Conservation (phyloP, 2,113 vertebrate genomes). For the Rissa tridactyla region DNA sequence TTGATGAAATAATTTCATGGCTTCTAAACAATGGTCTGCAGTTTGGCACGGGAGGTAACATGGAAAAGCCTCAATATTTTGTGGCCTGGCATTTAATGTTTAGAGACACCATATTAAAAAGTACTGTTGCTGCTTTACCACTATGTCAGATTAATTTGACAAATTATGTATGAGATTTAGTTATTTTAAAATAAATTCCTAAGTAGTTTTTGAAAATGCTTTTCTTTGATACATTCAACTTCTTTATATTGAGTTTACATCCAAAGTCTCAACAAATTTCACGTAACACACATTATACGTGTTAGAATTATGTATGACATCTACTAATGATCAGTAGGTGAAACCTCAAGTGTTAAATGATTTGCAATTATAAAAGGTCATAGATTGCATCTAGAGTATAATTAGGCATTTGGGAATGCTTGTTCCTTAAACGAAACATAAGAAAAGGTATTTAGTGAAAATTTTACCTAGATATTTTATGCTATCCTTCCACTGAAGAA, state of each 20-base stretch:
- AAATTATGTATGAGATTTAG: not conserved
- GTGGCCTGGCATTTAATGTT: not conserved
- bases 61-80: not conserved
- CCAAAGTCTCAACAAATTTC: not conserved
- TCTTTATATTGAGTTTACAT: not conserved
- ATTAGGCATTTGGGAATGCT: conserved; percentile 10
- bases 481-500: not conserved
- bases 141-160: not conserved
- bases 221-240: not conserved
- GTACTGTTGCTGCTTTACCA: not conserved
- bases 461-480: not conserved
- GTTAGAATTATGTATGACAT: not conserved
- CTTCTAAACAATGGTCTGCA: not conserved
- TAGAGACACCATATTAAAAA: not conserved
- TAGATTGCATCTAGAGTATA: not conserved
- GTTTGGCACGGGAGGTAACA: not conserved
- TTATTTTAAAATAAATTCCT: not conserved
- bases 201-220: not conserved
- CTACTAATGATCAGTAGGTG: not conserved
- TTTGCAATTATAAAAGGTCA: conserved; percentile 37
- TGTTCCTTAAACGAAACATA: not conserved
- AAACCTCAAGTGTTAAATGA: not conserved
- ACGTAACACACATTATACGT: not conserved
- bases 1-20: conserved; percentile 12
- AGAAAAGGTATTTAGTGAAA: not conserved